Evolutionary conservation across 2,888 invertebrate genomes (phyloP), one percentile per base, ranked within the genome.

Genomic region (Aricia artaxerxes): DNA sequence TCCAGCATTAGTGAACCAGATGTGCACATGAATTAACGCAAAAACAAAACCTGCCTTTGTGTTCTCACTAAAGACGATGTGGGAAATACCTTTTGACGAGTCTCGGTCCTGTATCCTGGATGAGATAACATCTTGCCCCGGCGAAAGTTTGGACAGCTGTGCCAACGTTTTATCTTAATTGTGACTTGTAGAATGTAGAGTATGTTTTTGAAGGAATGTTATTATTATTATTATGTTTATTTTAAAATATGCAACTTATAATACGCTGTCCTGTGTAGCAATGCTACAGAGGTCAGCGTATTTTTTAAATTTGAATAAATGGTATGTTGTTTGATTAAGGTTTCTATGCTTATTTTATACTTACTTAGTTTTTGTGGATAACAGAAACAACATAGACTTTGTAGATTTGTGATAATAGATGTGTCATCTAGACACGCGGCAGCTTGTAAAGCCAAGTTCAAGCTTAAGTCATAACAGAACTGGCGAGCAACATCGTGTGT

Each of bases 21-120:
- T 73, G 78, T 61, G 60, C 60, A 40, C 44, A 69, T 78, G 78
- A 78, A 78, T 73, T 73, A 73, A 78, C 40, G 73, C 57, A 57
- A 73, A 61, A 73, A 78, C 57, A 78, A 78, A 76, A 72, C 38
- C 35, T 9, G 60, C 44, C 60, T 73, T 78, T 73, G 73, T 73
- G 61, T 11, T 57, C 73, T 2, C 40, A 13, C 60, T 78, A 73
- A 40, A 60, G 73, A 72, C 73, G 16, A 13, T 73, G 73, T 73
- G 73, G 73, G 73, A 60, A 78, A 16, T n/a, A 24, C 49, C 53
- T 5, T 16, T 44, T 24, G n/a, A 60, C 60, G 60, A 72, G 73
- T 73, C 35, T 72, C 49, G 24, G 24, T 57, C 24, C 60, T 38
- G 69, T 57, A 53, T 53, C 53, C 6, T 60, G 40, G 44, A 64